A percentile compares a stretch with the other conserved stretches of the same genome.
Conservation (phyloP, 2,888 invertebrate genomes). For the Oligia strigilis region DNA sequence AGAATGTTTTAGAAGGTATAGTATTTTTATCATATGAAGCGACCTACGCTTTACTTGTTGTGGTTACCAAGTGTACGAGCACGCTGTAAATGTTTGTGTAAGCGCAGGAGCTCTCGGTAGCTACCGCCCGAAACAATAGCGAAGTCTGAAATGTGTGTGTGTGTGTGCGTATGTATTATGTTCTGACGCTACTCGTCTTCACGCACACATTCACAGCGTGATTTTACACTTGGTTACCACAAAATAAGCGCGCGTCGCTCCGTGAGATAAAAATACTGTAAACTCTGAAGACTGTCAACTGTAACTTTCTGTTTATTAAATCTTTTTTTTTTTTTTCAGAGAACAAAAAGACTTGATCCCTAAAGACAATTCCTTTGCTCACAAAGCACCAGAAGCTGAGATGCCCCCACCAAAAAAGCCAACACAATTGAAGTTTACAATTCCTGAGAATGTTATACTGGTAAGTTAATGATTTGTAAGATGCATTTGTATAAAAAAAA, state of each 20-base stretch:
- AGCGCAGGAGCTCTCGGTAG: no score
- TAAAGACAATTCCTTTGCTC: conserved; percentile 76
- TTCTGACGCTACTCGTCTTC: not conserved
- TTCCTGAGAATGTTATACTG: conserved; percentile 82
- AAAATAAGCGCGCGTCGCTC: not conserved
- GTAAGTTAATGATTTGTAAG: conserved; percentile 61
- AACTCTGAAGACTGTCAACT: not conserved
- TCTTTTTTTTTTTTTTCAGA: conserved; percentile 69
- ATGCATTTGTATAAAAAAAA: not conserved
- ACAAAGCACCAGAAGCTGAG: conserved; percentile 80
- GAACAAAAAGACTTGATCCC: conserved; percentile 79
- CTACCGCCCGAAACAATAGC: not conserved
- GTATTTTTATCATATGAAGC: not conserved
- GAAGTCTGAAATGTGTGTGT: not conserved
- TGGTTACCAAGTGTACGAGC: not conserved
- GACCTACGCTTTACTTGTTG: not conserved
- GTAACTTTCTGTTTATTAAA: not conserved
- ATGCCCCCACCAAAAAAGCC: conserved; percentile 77
- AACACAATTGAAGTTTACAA: conserved; percentile 81
- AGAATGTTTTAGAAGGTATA: not conserved
- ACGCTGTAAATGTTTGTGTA: not conserved
- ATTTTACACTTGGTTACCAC: not conserved
- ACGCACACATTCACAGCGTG: not conserved
- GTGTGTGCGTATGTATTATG: not conserved
- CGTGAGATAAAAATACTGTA: not conserved